Evolutionary conservation across 2,888 invertebrate genomes (phyloP).

Genomic region (Acronicta aceris): DNA sequence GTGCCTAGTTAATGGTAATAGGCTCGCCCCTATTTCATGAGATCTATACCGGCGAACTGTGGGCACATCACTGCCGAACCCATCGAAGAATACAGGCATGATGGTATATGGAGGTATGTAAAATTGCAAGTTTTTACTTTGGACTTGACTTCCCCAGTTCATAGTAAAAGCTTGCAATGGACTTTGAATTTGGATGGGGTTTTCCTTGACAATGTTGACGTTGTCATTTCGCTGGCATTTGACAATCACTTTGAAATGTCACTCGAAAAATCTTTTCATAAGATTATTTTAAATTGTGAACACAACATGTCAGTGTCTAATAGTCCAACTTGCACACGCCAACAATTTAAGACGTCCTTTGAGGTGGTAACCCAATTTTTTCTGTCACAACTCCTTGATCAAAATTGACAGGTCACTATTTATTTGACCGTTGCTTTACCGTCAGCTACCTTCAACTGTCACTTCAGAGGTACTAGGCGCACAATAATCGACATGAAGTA

Average conservation of each 20-base stretch:
- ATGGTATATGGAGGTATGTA: no score
- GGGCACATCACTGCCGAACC: no score
- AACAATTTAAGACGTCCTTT: constrained; percentile 24
- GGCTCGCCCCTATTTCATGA: no score
- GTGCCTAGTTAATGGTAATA: no score
- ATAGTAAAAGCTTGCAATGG: no score
- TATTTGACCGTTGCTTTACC: constrained; percentile 44
- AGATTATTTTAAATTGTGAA: constrained; percentile 19
- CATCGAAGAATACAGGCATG: no score
- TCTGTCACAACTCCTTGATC: constrained; percentile 35
- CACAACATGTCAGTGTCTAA: constrained; percentile 10
- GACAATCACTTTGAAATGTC: background rate
- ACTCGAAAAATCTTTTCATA: background rate
- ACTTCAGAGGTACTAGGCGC: constrained; percentile 64
- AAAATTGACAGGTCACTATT: constrained; percentile 50
- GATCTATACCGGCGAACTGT: no score
- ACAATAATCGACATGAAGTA: constrained; percentile 79
- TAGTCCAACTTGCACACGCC: constrained; percentile 4
- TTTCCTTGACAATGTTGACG: no score
- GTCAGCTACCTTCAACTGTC: constrained; percentile 43
- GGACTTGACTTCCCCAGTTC: no score
- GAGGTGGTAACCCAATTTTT: constrained; percentile 33
- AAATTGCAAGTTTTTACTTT: no score
- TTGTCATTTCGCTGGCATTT: no score
- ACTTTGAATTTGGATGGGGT: no score